Base-by-base conservation (phyloP, 2,113 vertebrate genomes). In the Callopanchax toddi region DNA sequence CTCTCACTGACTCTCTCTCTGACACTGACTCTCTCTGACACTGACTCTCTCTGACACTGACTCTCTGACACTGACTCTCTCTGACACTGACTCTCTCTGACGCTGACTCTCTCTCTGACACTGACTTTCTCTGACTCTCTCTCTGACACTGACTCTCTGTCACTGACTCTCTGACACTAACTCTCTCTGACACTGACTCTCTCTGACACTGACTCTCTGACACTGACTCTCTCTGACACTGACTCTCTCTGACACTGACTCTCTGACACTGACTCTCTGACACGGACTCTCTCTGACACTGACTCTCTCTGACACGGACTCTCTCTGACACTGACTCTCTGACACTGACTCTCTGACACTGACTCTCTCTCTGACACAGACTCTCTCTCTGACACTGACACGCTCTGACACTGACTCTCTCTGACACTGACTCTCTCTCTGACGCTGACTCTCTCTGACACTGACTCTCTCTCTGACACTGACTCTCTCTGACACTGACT, bases 141-240 rank as follows among this genome's bases (percentile, higher is more conserved):
- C 67, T 25, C 49, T 32, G 68, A 48, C n/a, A n/a, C n/a, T n/a
- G 61, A 65, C 65, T 70, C 76, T 5, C 65, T 81, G n/a, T n/a
- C n/a, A n/a, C n/a, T n/a, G n/a, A n/a, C n/a, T n/a, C n/a, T n/a
- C 39, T 86, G 88, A 90, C 83, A 82, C 40, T n/a, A n/a, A 2
- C 39, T 75, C 63, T 62, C 67, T 25, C 49, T 32, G 68, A 48
- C n/a, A n/a, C n/a, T n/a, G 61, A 65, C 65, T 70, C 76, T 5
- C 65, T 81, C 39, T 86, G 88, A 90, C 83, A 82, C 40, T 2
- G 43, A n/a, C n/a, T n/a, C n/a, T n/a, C n/a, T n/a, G n/a, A n/a
- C n/a, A n/a, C n/a, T n/a, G n/a, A n/a, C n/a, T 75, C 63, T 62
- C 67, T 25, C 49, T 32, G 68, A 48, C n/a, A n/a, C n/a, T n/a